These are phyloP conservation scores for Oceanodroma tethys DNA, from an alignment of 2,113 vertebrate species.

Conservation along the genomic window DNA sequence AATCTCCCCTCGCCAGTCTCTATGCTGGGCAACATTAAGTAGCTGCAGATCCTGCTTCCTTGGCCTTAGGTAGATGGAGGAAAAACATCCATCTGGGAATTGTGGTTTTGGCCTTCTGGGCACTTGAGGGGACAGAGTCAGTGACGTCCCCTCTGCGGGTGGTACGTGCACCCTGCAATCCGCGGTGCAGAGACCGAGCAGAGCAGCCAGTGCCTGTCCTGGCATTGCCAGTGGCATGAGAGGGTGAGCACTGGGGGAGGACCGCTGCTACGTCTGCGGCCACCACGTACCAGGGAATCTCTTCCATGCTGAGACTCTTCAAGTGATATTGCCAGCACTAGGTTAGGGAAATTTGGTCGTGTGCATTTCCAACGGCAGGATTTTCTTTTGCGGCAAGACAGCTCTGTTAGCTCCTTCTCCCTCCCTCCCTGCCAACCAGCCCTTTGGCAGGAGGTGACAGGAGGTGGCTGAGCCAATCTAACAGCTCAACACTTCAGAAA, in stretches of 20 bases:
- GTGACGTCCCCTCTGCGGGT: not conserved
- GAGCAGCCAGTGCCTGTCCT: not conserved
- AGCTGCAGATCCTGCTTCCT: not conserved
- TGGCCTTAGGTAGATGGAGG: not conserved
- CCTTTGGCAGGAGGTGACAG: slow-evolving; percentile 28
- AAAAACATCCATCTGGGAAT: not conserved
- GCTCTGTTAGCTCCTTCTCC: not conserved
- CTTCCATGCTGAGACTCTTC: not conserved
- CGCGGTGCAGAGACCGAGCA: not conserved
- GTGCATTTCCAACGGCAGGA: not conserved
- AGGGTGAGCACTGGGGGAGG: not conserved
- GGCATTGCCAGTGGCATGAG: not conserved
- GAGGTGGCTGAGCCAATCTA: not conserved
- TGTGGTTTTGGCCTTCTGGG: not conserved
- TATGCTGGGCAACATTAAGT: not conserved
- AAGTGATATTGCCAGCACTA: not conserved
- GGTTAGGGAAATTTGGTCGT: not conserved
- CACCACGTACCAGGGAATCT: not conserved
- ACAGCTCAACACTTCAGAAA: slow-evolving; percentile 32
- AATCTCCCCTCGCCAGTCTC: not conserved
- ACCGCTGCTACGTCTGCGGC: not conserved
- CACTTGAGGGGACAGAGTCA: not conserved
- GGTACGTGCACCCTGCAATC: not conserved
- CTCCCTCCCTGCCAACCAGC: not conserved
- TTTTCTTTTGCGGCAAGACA: not conserved